Base-by-base conservation (phyloP, 2,888 invertebrate species). In the Thereva nobilitata region DNA sequence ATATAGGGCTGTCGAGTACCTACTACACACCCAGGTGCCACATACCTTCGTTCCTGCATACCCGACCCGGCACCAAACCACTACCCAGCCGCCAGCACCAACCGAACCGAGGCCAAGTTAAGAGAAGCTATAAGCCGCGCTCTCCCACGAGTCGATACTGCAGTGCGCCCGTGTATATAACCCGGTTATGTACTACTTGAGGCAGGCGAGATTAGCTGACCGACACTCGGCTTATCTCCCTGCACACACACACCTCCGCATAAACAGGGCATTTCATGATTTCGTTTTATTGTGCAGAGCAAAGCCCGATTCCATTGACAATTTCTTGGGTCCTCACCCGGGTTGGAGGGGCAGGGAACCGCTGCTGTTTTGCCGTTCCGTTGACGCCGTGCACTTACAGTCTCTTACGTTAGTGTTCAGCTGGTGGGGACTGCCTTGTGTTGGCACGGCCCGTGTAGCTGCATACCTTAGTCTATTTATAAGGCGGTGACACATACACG, bases 61-160 rank as follows among this genome's bases (percentile, higher is more conserved):
- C 2, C 23, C 23, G 23, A 10, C 38, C 5, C 12, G 34, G n/a
- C 57, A 1, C 12, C 7, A 9, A 23, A 42, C 12, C 42, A 5
- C 34, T 44, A 9, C 57, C 23, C 23, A 23, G 23, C 23, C 23
- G 23, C 10, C 55, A 44, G 8, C 34, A 4, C 12, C 3, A 4
- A 10, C 6, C 10, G 7, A n/a, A n/a, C 49, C 50, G 42, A 50
- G 4, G 50, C 5, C 23, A 34, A 50, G 34, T 5, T 50, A 50
- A 50, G 50, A 50, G 50, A 42, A 42, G 7, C 42, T 9, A 4
- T 7, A 47, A 47, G 12, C 12, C 47, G 42, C 6, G 34, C 23
- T 44, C 44, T 44, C 37, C 42, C 37, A 7, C 37, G 35, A 35
- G 64, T 55, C 56, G 67, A 42, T 64, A 64, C 38, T 64, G 64